Conservation (phyloP, 1,140 invertebrate genomes). For the Orchestia grillus region DNA sequence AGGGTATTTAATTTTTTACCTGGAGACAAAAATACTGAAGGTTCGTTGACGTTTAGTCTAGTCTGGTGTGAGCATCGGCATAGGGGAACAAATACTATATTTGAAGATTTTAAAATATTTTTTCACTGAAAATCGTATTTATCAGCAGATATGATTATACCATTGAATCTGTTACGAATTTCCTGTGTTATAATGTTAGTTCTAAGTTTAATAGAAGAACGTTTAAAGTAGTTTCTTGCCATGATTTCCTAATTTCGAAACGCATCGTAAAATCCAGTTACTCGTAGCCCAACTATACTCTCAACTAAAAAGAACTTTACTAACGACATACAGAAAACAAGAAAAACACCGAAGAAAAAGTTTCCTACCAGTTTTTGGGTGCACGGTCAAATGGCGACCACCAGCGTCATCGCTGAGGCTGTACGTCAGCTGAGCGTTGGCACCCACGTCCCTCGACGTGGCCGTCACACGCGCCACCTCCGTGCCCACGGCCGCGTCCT, state of each 20-base stretch:
- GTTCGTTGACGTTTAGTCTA: not conserved
- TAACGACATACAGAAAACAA: not conserved
- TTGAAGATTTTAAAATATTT: not conserved
- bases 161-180: not conserved
- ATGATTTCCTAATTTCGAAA: not conserved
- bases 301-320: not conserved
- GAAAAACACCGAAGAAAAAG: not conserved
- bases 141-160: not conserved
- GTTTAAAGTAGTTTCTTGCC: not conserved
- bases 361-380: constrained; percentile 63
- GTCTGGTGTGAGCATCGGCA: not conserved
- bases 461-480: constrained; percentile 87
- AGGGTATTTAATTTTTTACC: not conserved
- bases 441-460: constrained; percentile 89
- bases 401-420: constrained; percentile 90
- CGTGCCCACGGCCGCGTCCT: constrained; percentile 80
- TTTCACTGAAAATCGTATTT: not conserved
- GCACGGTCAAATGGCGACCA: constrained; percentile 71
- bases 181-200: not conserved
- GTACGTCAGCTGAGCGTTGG: constrained; percentile 93
- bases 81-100: not conserved
- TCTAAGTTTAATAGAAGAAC: not conserved
- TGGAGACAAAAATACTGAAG: not conserved
- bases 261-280: not conserved
- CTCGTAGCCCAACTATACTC: not conserved